Percentiles rank a stretch among this genome's conserved stretches.
Conservation (phyloP, 2,888 invertebrate genomes). For the Drosophila birchii region DNA sequence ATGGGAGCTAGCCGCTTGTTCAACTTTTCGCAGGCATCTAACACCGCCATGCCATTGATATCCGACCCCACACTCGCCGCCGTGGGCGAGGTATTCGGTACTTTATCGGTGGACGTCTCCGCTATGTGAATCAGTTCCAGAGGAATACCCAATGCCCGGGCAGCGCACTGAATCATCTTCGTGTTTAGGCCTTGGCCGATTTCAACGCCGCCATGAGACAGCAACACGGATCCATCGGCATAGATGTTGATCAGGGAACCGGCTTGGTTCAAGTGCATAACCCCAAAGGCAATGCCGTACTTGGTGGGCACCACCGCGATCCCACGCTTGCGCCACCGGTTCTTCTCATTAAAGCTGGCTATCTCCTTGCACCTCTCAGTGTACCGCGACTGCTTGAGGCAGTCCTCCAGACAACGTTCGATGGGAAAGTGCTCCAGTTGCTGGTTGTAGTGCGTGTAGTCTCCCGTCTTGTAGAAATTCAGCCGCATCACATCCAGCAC, state of each 20-base stretch:
- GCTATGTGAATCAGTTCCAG: slow-evolving; percentile 91
- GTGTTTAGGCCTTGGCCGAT: slow-evolving; percentile 99
- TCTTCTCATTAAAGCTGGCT: slow-evolving; percentile 90
- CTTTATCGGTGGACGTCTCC: slow-evolving; percentile 95
- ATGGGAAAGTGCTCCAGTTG: slow-evolving; percentile 90
- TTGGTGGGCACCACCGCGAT: slow-evolving; percentile 92
- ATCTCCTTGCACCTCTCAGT: slow-evolving; percentile 86
- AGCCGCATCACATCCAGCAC: slow-evolving; percentile 88
- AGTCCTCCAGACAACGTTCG: slow-evolving; percentile 91
- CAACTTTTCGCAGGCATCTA: slow-evolving; percentile 92
- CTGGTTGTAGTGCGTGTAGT: slow-evolving; percentile 92
- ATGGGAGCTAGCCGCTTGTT: slow-evolving; percentile 90
- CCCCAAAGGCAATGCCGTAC: slow-evolving; percentile 93
- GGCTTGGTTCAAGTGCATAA: slow-evolving; percentile 91
- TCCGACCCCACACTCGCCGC: slow-evolving; percentile 96
- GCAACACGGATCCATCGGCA: slow-evolving; percentile 93
- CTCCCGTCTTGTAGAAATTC: slow-evolving; percentile 93
- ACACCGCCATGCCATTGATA: slow-evolving; percentile 95
- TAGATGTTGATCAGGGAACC: slow-evolving; percentile 96
- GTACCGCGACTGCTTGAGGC: slow-evolving; percentile 89
- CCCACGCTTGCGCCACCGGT: slow-evolving; percentile 95
- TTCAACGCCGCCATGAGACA: slow-evolving; percentile 97
- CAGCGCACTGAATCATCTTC: slow-evolving; percentile 97
- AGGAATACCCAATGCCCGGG: slow-evolving; percentile 89
- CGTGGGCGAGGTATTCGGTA: slow-evolving; percentile 95